Conservation (phyloP, 2,888 invertebrate species). For the Hydrotaea cyrtoneurina region DNA sequence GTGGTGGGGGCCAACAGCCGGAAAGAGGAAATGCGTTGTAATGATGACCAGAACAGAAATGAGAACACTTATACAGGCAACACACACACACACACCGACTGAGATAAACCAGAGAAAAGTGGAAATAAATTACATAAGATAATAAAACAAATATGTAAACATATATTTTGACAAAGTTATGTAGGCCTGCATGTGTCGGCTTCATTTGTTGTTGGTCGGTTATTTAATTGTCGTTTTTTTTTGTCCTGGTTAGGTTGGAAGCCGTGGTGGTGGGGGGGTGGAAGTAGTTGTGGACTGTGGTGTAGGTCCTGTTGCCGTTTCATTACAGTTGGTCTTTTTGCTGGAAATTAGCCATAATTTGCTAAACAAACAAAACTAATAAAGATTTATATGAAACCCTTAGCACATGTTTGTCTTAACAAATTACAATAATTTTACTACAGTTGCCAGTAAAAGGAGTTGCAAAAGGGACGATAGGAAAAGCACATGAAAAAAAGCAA, state of each 20-base stretch:
- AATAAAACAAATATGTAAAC: conserved; percentile 36
- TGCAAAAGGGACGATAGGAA: neutral
- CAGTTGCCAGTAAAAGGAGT: neutral
- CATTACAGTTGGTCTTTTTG: conserved; percentile 16
- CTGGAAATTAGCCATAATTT: conserved; percentile 42
- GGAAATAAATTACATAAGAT: conserved; percentile 33
- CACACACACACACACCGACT: neutral
- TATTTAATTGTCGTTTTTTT: neutral
- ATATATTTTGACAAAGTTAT: conserved; percentile 33
- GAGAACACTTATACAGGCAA: neutral
- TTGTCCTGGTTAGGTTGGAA: neutral
- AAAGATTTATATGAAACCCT: conserved; percentile 61
- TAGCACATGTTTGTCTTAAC: conserved; percentile 52
- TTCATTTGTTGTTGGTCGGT: neutral
- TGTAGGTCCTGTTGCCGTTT: neutral
- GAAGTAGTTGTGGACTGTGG: neutral
- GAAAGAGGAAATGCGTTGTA: neutral
- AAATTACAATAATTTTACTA: conserved; percentile 37
- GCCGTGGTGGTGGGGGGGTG: neutral
- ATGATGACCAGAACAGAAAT: neutral
- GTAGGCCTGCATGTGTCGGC: neutral
- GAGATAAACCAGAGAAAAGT: neutral
- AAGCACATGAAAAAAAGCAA: no score
- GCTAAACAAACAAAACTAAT: conserved; percentile 53
- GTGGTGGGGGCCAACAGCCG: neutral